Base-by-base conservation (phyloP, 2,888 invertebrate species). In the Tethea ocularis region DNA sequence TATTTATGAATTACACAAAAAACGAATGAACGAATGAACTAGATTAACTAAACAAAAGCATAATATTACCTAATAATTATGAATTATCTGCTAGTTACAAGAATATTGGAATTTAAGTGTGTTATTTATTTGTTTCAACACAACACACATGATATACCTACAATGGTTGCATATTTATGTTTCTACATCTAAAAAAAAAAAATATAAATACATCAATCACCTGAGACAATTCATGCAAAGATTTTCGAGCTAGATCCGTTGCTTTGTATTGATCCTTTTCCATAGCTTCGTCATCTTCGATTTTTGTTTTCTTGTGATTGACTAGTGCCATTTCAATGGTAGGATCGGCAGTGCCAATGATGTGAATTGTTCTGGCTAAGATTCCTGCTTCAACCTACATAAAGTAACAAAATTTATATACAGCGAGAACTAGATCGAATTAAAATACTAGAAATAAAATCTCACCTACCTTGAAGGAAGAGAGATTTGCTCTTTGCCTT, bases 401-500 rank as follows among this genome's bases (percentile, higher is more conserved):
- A 38, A 55, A 41, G 20, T n/a, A 51, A 51, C 53, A 33, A 29
- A 51, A 54, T 52, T 33, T 4, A 53, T 55, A 56, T 23, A 2
- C 22, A 58, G 51, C 41, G 29, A 52, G 29, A 38, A 56, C 51
- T 59, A 36, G 52, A 36, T 26, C 10, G 7, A 59, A 15, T 17
- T 55, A 63, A 67, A 8, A 29, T 29, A 57, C 54, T 60, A 61
- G 58, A 62, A 64, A 62, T 68, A 60, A 68, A 69, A 24, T 57
- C n/a, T 6, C 8, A 61, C 68, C 71, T 77, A 93, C 94, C 87
- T 95, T 95, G 60, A 97, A 88, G 57, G 96, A 95, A 8, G 96
- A 95, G 68, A 97, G 89, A 83, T 97, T 96, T 55, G 95, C 94
- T 74, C 96, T 93, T 81, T 96, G 96, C 78, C 96, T 95, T 89